A percentile compares a stretch with the other conserved stretches of the same genome.
These are phyloP conservation scores for Antrozous pallidus DNA, from an alignment of 2,797 vertebrate genomes.

Conservation along the genomic window DNA sequence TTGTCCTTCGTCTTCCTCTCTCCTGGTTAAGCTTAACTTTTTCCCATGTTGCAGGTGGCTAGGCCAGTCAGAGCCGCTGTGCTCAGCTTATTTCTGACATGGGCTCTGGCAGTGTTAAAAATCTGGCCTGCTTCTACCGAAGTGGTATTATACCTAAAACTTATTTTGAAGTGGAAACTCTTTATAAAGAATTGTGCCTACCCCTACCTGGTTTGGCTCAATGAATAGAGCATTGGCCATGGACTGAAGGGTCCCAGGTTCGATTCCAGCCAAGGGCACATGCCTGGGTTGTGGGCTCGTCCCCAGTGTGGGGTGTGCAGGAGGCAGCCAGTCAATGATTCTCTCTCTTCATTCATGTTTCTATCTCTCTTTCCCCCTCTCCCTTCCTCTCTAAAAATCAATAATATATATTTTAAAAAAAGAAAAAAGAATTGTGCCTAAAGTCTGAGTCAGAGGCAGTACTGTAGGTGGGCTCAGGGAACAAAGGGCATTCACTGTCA, in stretches of 20 bases:
- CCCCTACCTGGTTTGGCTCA: too few species aligned
- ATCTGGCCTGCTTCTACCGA: conserved; percentile 10
- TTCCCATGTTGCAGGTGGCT: background rate
- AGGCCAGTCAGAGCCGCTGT: background rate
- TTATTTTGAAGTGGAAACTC: background rate
- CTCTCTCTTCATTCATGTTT: too few species aligned
- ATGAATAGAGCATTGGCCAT: too few species aligned
- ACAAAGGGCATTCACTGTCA: background rate
- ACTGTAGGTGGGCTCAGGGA: background rate
- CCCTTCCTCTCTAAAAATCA: too few species aligned
- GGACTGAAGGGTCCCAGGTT: too few species aligned
- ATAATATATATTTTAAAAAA: too few species aligned
- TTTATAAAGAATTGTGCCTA: background rate
- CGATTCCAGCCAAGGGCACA: too few species aligned
- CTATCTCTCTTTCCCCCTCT: too few species aligned
- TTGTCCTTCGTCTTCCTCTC: background rate
- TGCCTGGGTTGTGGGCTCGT: too few species aligned
- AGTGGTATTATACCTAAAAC: background rate
- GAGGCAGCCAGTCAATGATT: too few species aligned
- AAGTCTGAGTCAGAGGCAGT: background rate
- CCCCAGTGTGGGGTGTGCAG: too few species aligned
- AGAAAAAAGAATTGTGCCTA: background rate
- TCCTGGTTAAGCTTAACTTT: background rate
- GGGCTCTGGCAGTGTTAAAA: background rate
- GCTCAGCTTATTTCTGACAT: background rate